Evolutionary conservation across 2,888 invertebrate species (phyloP), one percentile per base, ranked within the genome.

Genomic region (Epicampocera succincta): DNA sequence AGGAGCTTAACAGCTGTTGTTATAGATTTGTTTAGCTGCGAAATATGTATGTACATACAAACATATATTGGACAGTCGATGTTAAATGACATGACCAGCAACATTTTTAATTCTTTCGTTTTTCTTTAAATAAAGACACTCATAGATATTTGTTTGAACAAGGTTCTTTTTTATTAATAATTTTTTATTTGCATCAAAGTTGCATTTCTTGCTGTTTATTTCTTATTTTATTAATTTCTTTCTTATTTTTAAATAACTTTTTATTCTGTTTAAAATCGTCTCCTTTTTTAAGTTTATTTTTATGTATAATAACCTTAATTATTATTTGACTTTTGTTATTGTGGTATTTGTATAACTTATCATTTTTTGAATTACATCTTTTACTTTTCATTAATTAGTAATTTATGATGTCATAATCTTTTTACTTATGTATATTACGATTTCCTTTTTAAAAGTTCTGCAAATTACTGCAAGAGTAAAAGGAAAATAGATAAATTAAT

Each of bases 151-250:
- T 84, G 84, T 86, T 87, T 87, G 89, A 89, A 89, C 88, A 89
- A 89, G 86, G 89, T 89, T 89, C 89, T 89, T 87, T 86, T 87
- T 89, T 87, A 87, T 89, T 87, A 84, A 86, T 87, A 86, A 33
- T 44, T 44, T 68, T 86, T 88, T 87, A 87, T 87, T 86, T 81
- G 82, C 81, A 65, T 82, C 65, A 77, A 77, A 78, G 72, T 80
- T 71, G 61, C 40, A 15, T 44, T 44, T 60, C 9, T 76, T 82
- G 33, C 61, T 42, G 15, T 42, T 58, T 58, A 33, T 75, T 9
- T 60, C 66, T 61, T 68, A 60, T 46, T 50, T 77, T 54, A 66
- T 61, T 68, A 40, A 69, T 68, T 79, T 54, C 38, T 74, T 61
- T 29, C 42, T 42, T 56, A 83, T 61, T 80, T 65, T 82, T 52